Base-by-base conservation (phyloP, 2,888 invertebrate species). In the Clunio marinus region DNA sequence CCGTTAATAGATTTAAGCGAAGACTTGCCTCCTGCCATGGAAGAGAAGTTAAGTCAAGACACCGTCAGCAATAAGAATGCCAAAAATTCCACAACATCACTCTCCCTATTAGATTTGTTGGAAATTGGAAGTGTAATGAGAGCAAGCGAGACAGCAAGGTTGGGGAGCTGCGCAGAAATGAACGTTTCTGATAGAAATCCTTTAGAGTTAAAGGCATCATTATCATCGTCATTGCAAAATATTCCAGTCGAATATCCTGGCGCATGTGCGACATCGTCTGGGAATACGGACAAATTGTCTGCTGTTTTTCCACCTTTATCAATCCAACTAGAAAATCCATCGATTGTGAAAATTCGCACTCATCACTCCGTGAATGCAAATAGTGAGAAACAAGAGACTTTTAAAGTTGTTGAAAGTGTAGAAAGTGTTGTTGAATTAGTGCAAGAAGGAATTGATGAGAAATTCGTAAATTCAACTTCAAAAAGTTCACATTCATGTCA, bases 281-380 rank as follows among this genome's bases (percentile, higher is more conserved):
- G 66, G 66, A 66, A 66, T 28, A 32, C 55, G 17, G 27, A 57
- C 25, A 32, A 51, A n/a, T 55, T 55, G 51, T 66, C 55, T 51
- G 15, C 22, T 55, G 57, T 57, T n/a, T 22, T 55, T 51, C 66
- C 51, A 66, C 66, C 66, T 66, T 55, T 66, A 66, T 51, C 66
- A 63, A 63, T 45, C 63, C 63, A 63, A 63, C 45, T 20, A 66
- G 66, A 66, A 66, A 66, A 66, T 66, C 55, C 66, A 66, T 66
- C 66, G 66, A 66, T 66, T 66, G 66, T 66, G 66, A 66, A 55
- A 66, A 66, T 55, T 22, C 55, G 15, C 27, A 57, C 25, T 57
- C 57, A 4, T 8, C 57, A n/a, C 3, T 27, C 15, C 10, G 25
- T n/a, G 7, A 57, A 22, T 24, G 28, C 35, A 22, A 55, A 27